phyloP scores from a whole-genome alignment of 2,888 invertebrate species.

The Anaspis maculata region DNA sequence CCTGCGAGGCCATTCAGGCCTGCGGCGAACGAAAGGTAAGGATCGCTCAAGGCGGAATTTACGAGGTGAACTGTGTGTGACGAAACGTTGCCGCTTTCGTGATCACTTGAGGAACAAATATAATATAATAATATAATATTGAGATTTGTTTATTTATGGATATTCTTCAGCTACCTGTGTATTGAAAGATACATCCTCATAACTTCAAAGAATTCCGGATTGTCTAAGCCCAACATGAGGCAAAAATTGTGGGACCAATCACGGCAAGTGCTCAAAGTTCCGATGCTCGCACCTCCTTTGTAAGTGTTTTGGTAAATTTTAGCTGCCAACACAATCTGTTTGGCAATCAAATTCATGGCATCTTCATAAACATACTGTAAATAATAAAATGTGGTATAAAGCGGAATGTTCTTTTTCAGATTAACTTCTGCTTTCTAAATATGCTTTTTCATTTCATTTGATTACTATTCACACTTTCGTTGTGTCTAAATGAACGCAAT shows the following conservation, averaged over 20 bases:
- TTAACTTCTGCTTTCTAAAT: no score
- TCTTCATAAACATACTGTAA: slow-evolving; percentile 60
- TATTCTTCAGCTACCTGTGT: slow-evolving; percentile 51
- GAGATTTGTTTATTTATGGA: neutral
- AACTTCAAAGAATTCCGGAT: slow-evolving; percentile 77
- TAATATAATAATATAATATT: no score
- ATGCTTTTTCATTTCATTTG: no score
- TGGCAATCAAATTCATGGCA: slow-evolving; percentile 80
- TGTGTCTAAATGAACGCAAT: no score
- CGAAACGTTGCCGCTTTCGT: slow-evolving; percentile 94
- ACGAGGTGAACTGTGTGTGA: slow-evolving; percentile 92
- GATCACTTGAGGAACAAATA: slow-evolving; percentile 56
- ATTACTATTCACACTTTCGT: no score
- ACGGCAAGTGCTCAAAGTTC: slow-evolving; percentile 64
- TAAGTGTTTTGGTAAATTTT: slow-evolving; percentile 77
- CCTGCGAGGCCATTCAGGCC: slow-evolving; percentile 93
- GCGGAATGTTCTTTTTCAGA: no score
- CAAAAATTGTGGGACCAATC: slow-evolving; percentile 84
- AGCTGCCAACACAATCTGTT: slow-evolving; percentile 77
- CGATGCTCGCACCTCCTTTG: slow-evolving; percentile 57
- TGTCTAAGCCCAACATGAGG: slow-evolving; percentile 60
- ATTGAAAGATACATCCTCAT: slow-evolving; percentile 91
- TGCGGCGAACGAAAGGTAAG: slow-evolving; percentile 86
- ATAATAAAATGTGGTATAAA: slow-evolving; percentile 2
- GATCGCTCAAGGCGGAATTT: slow-evolving; percentile 89